Conservation (phyloP, 35 echinoderm and acorn worm genomes). For the Ophioderma brevispina region DNA sequence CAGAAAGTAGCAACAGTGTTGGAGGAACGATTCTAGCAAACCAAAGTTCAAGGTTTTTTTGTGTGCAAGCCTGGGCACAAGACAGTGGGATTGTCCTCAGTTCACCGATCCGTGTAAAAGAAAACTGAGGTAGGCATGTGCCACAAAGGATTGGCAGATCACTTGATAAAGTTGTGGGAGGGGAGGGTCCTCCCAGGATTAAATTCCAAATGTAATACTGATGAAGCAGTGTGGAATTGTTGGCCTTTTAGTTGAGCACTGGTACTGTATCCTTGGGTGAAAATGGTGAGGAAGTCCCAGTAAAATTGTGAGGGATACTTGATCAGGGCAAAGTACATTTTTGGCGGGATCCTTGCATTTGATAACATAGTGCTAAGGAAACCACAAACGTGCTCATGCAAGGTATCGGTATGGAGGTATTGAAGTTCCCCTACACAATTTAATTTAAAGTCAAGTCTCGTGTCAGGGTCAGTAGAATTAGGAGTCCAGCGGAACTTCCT, state of each 20-base stretch:
- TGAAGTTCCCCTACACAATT: conserved; percentile 11
- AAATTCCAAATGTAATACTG: background rate
- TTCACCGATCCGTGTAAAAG: too few relatives aligned
- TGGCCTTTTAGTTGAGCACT: background rate
- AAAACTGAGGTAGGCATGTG: background rate
- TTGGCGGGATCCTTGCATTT: background rate
- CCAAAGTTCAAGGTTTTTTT: too few relatives aligned
- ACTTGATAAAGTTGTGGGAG: background rate
- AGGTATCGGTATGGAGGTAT: background rate
- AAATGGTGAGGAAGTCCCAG: background rate
- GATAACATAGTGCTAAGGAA: background rate
- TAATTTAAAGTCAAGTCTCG: conserved; percentile 27
- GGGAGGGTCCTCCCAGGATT: background rate
- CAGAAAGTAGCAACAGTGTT: too few relatives aligned
- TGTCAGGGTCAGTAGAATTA: conserved; percentile 20
- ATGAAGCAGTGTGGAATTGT: background rate
- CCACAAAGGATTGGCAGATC: background rate
- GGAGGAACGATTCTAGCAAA: too few relatives aligned
- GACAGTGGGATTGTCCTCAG: too few relatives aligned
- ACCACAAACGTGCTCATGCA: background rate
- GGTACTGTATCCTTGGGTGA: conserved; percentile 2
- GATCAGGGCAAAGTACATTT: background rate
- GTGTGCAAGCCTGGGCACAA: too few relatives aligned
- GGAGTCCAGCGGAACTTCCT: conserved; percentile 16
- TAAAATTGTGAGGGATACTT: conserved; percentile 4